Evolutionary conservation across 2,888 invertebrate genomes (phyloP).

Genomic region (Coleophora flavipennella): DNA sequence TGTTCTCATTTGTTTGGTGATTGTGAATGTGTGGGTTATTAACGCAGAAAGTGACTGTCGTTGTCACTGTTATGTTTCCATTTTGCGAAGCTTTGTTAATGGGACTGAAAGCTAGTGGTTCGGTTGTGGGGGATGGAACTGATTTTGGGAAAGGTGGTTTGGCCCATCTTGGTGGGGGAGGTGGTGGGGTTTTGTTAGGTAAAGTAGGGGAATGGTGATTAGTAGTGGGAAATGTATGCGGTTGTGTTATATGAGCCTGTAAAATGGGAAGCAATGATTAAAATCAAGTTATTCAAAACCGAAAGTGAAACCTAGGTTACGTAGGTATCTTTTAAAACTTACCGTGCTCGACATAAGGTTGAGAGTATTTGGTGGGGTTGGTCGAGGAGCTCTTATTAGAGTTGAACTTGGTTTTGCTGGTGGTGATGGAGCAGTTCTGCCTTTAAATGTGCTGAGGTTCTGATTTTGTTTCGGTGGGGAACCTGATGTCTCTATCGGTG

Average conservation of each 20-base stretch:
- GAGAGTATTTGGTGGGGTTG: conserved; percentile 87
- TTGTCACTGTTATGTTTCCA: conserved; percentile 86
- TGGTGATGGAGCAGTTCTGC: conserved; percentile 70
- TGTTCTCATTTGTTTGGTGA: conserved; percentile 66
- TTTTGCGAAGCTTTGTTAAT: conserved; percentile 65
- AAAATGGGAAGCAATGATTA: conserved; percentile 56
- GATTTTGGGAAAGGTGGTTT: conserved; percentile 77
- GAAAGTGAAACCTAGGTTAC: conserved; percentile 19
- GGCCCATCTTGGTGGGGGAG: conserved; percentile 89
- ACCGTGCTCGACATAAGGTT: conserved; percentile 78
- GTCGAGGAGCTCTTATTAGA: conserved; percentile 77
- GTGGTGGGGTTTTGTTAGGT: conserved; percentile 78
- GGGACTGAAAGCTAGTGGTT: conserved; percentile 52
- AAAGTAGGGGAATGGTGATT: conserved; percentile 56
- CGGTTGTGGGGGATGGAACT: conserved; percentile 58
- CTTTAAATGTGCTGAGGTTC: conserved; percentile 79
- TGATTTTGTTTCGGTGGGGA: conserved; percentile 62
- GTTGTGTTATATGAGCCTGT: conserved; percentile 72
- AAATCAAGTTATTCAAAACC: conserved; percentile 31
- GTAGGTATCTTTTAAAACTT: conserved; percentile 29
- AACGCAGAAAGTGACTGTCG: conserved; percentile 89
- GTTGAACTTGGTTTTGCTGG: conserved; percentile 58
- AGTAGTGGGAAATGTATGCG: conserved; percentile 60
- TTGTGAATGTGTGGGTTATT: conserved; percentile 72
- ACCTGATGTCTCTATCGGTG: conserved; percentile 74